Evolutionary conservation across 2,797 vertebrate genomes (phyloP).

Genomic region (Pithecia hirsuta): DNA sequence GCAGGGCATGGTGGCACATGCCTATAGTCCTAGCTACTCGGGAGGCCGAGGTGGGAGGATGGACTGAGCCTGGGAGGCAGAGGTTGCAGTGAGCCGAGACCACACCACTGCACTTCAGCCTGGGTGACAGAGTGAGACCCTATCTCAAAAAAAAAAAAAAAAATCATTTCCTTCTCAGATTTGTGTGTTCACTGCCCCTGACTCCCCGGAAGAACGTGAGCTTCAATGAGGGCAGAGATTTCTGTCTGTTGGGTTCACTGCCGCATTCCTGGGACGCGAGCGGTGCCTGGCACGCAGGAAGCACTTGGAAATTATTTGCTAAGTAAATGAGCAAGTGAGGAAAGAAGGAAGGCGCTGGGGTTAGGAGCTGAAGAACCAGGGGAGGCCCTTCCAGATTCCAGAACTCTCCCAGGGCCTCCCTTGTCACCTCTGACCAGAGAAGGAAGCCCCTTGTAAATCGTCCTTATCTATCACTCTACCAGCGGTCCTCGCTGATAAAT

Average conservation of each 20-base stretch:
- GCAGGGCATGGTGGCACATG: not conserved
- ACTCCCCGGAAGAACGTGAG: not conserved
- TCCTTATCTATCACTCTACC: slow-evolving; percentile 50
- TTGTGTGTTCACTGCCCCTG: not conserved
- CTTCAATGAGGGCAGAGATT: not conserved
- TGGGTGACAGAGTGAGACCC: not conserved
- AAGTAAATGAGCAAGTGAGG: not conserved
- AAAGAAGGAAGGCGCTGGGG: not conserved
- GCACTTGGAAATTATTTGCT: not conserved
- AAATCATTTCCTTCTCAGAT: not conserved
- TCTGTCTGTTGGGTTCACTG: not conserved
- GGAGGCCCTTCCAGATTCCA: slow-evolving; percentile 29
- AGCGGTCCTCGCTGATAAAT: slow-evolving; percentile 48
- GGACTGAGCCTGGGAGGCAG: not conserved
- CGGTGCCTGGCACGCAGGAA: not conserved
- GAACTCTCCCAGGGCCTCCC: slow-evolving; percentile 2
- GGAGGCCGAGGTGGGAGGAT: not conserved
- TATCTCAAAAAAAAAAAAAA: not conserved
- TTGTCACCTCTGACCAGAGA: not conserved
- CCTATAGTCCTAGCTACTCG: not conserved
- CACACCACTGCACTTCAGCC: too few species aligned
- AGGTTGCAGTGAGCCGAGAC: not conserved
- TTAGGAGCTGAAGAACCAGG: not conserved
- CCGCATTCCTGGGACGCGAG: not conserved
- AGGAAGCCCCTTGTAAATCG: not conserved